Evolutionary conservation across 2,888 invertebrate species (phyloP).

Genomic region (Petrophora chlorosata): DNA sequence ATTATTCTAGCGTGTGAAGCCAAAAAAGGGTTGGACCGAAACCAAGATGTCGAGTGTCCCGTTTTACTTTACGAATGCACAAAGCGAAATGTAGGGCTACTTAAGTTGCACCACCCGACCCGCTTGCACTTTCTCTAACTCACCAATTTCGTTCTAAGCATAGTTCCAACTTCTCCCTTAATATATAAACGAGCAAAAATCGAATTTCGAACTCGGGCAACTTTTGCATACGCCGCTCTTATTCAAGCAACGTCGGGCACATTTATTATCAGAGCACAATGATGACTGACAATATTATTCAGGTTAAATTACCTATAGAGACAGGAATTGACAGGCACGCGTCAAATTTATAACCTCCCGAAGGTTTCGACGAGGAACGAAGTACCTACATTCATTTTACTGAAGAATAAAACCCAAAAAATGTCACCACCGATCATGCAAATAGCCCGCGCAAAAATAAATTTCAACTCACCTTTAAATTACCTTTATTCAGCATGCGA

Average conservation of each 20-base stretch:
- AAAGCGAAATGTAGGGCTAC: constrained; percentile 36
- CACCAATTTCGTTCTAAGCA: constrained; percentile 9
- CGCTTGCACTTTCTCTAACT: constrained; percentile 20
- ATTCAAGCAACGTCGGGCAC: constrained; percentile 21
- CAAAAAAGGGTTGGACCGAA: constrained; percentile 69
- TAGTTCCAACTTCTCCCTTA: constrained; percentile 4
- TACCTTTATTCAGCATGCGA: constrained; percentile 9
- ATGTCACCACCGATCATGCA: constrained; percentile 1
- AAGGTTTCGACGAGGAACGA: constrained; percentile 33
- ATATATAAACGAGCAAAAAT: constrained; percentile 7
- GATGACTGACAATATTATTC: constrained; percentile 50
- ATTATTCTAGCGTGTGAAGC: constrained; percentile 71
- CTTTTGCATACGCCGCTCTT: constrained; percentile 8
- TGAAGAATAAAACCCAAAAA: constrained; percentile 9
- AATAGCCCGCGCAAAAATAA: background rate
- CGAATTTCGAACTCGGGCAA: constrained; percentile 7
- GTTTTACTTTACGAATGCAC: constrained; percentile 55
- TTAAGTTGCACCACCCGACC: constrained; percentile 15
- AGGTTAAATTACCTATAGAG: constrained; percentile 45
- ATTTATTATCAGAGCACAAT: constrained; percentile 42
- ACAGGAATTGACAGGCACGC: constrained; percentile 48
- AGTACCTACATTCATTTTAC: constrained; percentile 20
- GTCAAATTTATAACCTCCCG: constrained; percentile 50
- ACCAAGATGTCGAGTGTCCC: constrained; percentile 59
- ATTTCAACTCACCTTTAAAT: constrained; percentile 13